phyloP scores from a whole-genome alignment of 1,140 invertebrate species.

The Neodiprion fabricii region DNA sequence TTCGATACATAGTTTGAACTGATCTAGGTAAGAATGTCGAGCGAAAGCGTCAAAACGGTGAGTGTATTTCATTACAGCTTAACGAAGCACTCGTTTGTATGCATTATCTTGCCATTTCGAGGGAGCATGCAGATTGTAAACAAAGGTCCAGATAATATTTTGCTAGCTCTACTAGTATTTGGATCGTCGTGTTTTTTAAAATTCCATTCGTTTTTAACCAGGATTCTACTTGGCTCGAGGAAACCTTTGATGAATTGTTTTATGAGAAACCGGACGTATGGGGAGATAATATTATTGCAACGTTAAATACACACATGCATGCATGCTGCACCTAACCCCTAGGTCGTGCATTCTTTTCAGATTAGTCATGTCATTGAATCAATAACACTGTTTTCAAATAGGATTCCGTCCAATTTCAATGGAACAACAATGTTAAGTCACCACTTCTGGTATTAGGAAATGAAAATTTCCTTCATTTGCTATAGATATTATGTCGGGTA shows the following conservation, averaged over 20 bases:
- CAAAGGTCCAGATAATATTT: too few relatives aligned
- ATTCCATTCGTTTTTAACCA: too few relatives aligned
- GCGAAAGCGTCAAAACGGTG: constrained; percentile 57
- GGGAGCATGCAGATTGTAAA: too few relatives aligned
- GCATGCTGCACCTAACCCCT: not conserved
- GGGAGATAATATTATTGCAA: not conserved
- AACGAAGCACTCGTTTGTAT: not conserved
- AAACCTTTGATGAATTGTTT: too few relatives aligned
- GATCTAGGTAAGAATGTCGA: constrained; percentile 47
- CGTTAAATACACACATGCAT: not conserved
- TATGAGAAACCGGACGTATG: not conserved
- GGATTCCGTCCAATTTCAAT: not conserved
- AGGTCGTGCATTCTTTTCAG: not conserved
- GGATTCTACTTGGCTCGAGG: too few relatives aligned
- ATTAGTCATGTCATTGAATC: not conserved
- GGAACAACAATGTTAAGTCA: too few relatives aligned
- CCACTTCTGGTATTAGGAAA: too few relatives aligned
- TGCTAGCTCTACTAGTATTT: too few relatives aligned
- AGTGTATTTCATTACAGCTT: constrained; percentile 24
- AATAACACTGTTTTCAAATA: not conserved
- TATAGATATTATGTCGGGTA: not conserved
- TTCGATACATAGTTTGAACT: too few relatives aligned
- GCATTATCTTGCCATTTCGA: too few relatives aligned
- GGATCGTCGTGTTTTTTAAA: too few relatives aligned
- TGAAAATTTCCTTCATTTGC: not conserved